Percentiles rank a stretch among this genome's conserved stretches.
Evolutionary conservation across 2,797 vertebrate species (phyloP).

Genomic region (Karalla daura): DNA sequence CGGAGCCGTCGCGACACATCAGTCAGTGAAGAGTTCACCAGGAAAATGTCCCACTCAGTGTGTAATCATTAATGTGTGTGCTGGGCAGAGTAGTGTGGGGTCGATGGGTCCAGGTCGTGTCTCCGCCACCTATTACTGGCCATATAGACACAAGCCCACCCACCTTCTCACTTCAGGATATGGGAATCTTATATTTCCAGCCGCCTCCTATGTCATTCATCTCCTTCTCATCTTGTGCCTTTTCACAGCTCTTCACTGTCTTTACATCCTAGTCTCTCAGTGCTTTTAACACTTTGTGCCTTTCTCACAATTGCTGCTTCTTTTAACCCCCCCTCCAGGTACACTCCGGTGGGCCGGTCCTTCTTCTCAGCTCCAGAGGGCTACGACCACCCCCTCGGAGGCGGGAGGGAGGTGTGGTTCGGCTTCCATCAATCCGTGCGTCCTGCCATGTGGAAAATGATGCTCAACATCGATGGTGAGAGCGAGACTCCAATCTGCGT

Average conservation of each 20-base stretch:
- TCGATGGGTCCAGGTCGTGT: slow-evolving; percentile 6
- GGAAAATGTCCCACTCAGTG: slow-evolving; percentile 22
- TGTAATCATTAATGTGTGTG: slow-evolving; percentile 44
- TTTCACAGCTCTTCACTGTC: neutral
- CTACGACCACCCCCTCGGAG: slow-evolving; percentile 97
- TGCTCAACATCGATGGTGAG: slow-evolving; percentile 99
- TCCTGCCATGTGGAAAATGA: slow-evolving; percentile 99
- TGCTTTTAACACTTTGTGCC: neutral
- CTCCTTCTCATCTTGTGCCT: neutral
- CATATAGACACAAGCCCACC: slow-evolving; percentile 41
- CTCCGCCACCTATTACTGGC: slow-evolving; percentile 38
- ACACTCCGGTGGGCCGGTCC: slow-evolving; percentile 97
- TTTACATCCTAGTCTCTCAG: neutral
- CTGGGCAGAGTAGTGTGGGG: slow-evolving; percentile 30
- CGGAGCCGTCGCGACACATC: slow-evolving; percentile 21
- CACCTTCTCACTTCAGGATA: slow-evolving; percentile 34
- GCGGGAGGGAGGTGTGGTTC: slow-evolving; percentile 99
- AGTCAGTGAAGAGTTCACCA: slow-evolving; percentile 14
- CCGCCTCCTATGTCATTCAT: neutral
- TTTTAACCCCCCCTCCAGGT: slow-evolving; percentile 83
- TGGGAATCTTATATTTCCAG: slow-evolving; percentile 27
- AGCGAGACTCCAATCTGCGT: neutral
- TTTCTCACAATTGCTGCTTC: neutral
- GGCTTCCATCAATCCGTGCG: slow-evolving; percentile 99
- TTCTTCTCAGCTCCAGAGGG: slow-evolving; percentile 99